Base-by-base conservation (phyloP, 2,113 vertebrate genomes). In the Lagopus muta region DNA sequence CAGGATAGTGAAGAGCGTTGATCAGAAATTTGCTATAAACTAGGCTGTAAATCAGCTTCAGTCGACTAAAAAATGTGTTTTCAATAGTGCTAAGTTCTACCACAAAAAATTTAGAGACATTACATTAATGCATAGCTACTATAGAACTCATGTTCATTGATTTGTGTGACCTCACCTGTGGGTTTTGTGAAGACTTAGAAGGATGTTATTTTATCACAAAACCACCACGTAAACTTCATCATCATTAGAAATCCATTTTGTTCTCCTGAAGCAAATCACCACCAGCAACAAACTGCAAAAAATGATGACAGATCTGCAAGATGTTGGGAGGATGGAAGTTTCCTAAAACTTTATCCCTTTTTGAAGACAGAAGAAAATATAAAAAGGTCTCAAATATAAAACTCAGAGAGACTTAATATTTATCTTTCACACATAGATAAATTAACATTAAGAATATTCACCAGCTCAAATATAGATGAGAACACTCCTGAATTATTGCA, bases 261-360 rank as follows among this genome's bases (percentile, higher is more conserved):
- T 87, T 40, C 34, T 50, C 40, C 62, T 67, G 16, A 74, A 24
- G 18, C 28, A 22, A 64, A 65, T 78, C 73, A 40, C 12, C 8
- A 30, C 21, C 34, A 64, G 9, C 48, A 81, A 67, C 27, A 7
- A 92, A 48, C 8, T 43, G 42, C 52, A 57, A 10, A 70, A 92
- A 42, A 66, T 21, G 2, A 13, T 64, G 20, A 57, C 14, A 89
- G 52, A 54, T 77, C 10, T 22, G 6, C 4, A 8, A 16, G 25
- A 1, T 0, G 0, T 22, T 7, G 18, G 7, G 8, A 38, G 8
- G 27, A 70, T n/a, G 32, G 34, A 74, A 74, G 20, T 4, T 48
- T 73, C 6, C 1, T 21, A 34, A 84, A 72, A 52, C 3, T 79
- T 88, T 24, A 42, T 42, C 65, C 10, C 2, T 82, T 86, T 75